Evolutionary conservation across 2,797 vertebrate genomes (phyloP).

Genomic region (Siniperca undulata): DNA sequence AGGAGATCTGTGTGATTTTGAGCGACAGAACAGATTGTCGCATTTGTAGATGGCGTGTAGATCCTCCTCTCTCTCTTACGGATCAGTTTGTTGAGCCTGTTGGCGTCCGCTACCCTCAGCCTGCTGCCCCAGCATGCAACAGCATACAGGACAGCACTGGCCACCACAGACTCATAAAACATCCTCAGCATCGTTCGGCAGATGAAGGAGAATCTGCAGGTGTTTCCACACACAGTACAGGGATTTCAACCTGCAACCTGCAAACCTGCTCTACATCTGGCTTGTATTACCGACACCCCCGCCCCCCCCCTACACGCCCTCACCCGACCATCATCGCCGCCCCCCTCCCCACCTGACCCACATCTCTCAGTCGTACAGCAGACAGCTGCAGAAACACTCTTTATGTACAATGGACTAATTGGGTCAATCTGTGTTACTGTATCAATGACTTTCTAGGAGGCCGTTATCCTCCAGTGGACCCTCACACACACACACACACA

Average conservation of each 20-base stretch:
- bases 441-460: constrained; percentile 57
- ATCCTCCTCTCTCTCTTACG: too few species aligned
- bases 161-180: too few species aligned
- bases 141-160: too few species aligned
- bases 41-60: too few species aligned
- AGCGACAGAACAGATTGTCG: too few species aligned
- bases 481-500: constrained; percentile 26
- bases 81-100: too few species aligned
- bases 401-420: constrained; percentile 40
- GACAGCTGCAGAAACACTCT: constrained; percentile 66
- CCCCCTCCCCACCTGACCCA: constrained; percentile 26
- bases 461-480: constrained; percentile 14
- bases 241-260: constrained; percentile 38
- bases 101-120: too few species aligned
- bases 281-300: not conserved
- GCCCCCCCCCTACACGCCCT: not conserved
- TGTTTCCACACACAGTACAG: not conserved
- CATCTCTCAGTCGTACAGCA: constrained; percentile 16
- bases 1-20: too few species aligned
- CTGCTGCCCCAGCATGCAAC: too few species aligned
- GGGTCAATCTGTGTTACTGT: constrained; percentile 59
- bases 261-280: constrained; percentile 23
- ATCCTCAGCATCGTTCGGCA: too few species aligned
- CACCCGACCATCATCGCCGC: too few species aligned
- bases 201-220: not conserved